Percentiles rank a stretch among this genome's conserved stretches.
These are phyloP conservation scores for Antheraea pernyi DNA, from an alignment of 1,140 invertebrate species.

Conservation along the genomic window DNA sequence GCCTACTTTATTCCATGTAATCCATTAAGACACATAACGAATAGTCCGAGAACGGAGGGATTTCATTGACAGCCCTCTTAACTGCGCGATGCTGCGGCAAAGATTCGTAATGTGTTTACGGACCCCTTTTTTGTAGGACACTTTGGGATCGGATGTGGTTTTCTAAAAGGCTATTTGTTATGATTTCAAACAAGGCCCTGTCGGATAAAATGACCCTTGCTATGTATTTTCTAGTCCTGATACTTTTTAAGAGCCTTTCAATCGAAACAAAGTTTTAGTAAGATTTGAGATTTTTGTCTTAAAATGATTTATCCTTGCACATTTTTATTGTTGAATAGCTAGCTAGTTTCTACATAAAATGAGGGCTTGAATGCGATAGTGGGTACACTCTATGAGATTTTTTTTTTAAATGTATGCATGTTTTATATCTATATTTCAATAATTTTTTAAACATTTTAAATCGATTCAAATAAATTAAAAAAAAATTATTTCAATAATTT, in stretches of 20 bases:
- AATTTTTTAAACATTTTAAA: too few relatives aligned
- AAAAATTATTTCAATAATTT: too few relatives aligned
- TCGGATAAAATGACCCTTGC: constrained; percentile 70
- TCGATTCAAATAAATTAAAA: too few relatives aligned
- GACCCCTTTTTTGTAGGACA: constrained; percentile 62
- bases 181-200: constrained; percentile 73
- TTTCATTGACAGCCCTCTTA: constrained; percentile 71
- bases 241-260: constrained; percentile 48
- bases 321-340: too few relatives aligned
- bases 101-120: constrained; percentile 74
- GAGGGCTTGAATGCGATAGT: too few relatives aligned
- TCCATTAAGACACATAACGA: constrained; percentile 73
- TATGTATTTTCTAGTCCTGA: constrained; percentile 61
- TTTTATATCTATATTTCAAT: too few relatives aligned
- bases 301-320: neutral
- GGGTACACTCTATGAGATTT: too few relatives aligned
- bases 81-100: constrained; percentile 50
- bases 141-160: constrained; percentile 68
- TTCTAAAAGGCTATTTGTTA: constrained; percentile 74
- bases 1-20: constrained; percentile 72
- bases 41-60: constrained; percentile 55
- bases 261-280: constrained; percentile 37
- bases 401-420: too few relatives aligned
- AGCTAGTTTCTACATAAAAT: too few relatives aligned
- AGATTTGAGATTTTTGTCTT: constrained; percentile 12